A percentile compares a stretch with the other conserved stretches of the same genome.
phyloP scores from a whole-genome alignment of 2,113 vertebrate genomes.

The Dromas ardeola region DNA sequence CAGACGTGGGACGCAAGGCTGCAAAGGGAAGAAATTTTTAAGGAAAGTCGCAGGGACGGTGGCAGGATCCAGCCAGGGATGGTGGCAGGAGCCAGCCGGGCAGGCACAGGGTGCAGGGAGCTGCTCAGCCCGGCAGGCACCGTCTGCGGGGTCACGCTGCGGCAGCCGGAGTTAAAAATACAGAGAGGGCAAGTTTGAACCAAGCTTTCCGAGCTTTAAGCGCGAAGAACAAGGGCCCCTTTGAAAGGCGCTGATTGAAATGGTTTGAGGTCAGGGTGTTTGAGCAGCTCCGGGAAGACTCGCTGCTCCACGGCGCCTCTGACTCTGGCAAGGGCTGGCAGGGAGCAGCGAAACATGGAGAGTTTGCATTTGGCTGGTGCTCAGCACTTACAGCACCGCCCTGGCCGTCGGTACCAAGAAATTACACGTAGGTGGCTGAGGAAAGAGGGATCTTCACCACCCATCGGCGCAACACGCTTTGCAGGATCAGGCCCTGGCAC shows the following conservation, averaged over 20 bases:
- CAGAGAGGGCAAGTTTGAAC: not conserved
- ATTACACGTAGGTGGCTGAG: rapidly evolving
- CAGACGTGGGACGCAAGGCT: not conserved
- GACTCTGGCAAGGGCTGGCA: not conserved
- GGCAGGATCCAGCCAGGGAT: not conserved
- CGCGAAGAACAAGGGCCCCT: not conserved
- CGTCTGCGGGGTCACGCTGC: not conserved
- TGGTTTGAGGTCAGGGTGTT: not conserved
- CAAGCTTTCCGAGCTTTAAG: not conserved
- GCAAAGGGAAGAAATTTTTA: not conserved
- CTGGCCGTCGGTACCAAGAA: not conserved
- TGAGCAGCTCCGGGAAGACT: not conserved
- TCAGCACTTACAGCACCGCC: not conserved
- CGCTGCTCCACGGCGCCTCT: rapidly evolving
- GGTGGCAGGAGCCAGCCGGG: not conserved
- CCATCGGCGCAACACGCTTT: no score
- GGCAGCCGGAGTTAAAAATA: not conserved
- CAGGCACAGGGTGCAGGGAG: not conserved
- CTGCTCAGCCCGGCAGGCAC: rapidly evolving
- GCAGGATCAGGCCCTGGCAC: not conserved
- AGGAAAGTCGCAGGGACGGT: not conserved
- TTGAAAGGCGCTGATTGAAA: not conserved
- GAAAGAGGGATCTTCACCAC: not conserved
- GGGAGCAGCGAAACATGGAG: not conserved
- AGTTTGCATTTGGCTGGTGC: rapidly evolving